phyloP scores from a whole-genome alignment of 2,113 vertebrate species.

The Rattus norvegicus region DNA sequence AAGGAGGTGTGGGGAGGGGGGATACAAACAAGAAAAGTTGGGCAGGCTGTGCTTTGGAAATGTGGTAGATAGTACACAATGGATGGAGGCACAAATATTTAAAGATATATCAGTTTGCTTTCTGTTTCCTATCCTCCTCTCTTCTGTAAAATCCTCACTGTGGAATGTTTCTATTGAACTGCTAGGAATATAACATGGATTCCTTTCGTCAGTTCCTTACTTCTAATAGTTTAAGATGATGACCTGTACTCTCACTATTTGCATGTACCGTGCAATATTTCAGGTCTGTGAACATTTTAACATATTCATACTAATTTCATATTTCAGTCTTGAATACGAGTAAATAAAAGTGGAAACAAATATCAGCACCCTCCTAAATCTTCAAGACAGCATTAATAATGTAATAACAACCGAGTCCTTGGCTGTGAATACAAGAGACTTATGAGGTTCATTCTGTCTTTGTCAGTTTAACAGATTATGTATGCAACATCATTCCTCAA shows the following conservation, averaged over 20 bases:
- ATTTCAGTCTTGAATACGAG: not conserved
- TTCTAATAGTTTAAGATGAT: conserved; percentile 1
- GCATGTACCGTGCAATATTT: not conserved
- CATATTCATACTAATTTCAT: not conserved
- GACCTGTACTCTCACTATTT: not conserved
- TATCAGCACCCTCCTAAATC: not conserved
- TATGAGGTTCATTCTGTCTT: not conserved
- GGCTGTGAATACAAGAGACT: not conserved
- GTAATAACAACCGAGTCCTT: not conserved
- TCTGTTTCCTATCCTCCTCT: not conserved
- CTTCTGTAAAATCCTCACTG: not conserved
- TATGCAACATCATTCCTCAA: not conserved
- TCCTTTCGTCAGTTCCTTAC: not conserved
- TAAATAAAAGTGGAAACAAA: conserved; percentile 19
- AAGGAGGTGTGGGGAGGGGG: not conserved
- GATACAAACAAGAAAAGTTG: not conserved
- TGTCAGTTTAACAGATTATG: not conserved
- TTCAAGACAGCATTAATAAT: not conserved
- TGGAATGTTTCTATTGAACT: not conserved
- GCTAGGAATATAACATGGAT: not conserved
- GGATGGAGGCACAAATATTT: not conserved
- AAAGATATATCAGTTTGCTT: not conserved
- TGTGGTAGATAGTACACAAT: too few species aligned
- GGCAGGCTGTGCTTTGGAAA: not conserved
- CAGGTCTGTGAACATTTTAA: not conserved